phyloP scores from a whole-genome alignment of 2,888 invertebrate genomes.

The Seladonia tumulorum region DNA sequence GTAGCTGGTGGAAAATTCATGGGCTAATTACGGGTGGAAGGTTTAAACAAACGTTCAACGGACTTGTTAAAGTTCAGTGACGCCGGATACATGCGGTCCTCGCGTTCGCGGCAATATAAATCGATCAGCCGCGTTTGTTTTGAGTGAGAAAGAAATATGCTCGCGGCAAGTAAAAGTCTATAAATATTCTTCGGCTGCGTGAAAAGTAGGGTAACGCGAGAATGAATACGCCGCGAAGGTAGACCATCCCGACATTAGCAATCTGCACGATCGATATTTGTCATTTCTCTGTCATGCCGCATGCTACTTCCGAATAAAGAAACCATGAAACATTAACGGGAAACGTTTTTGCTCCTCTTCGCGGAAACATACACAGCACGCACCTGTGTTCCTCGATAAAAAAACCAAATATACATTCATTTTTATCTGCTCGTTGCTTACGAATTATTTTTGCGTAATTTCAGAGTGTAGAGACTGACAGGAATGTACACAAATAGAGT shows the following conservation, averaged over 20 bases:
- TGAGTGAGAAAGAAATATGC: constrained; percentile 33
- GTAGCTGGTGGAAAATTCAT: neutral
- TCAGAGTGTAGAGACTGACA: neutral
- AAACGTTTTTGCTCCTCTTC: neutral
- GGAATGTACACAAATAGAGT: neutral
- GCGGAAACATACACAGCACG: neutral
- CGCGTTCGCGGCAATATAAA: constrained; percentile 31
- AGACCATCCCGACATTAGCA: constrained; percentile 43
- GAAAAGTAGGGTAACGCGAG: constrained; percentile 63
- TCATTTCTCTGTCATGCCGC: constrained; percentile 28
- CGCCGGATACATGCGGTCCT: neutral
- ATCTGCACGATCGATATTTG: constrained; percentile 56
- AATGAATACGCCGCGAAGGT: constrained; percentile 51
- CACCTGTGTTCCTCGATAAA: neutral
- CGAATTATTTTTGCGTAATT: neutral
- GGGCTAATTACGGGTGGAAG: constrained; percentile 3
- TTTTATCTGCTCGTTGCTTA: neutral
- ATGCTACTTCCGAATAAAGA: constrained; percentile 33
- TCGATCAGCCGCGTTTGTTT: constrained; percentile 46
- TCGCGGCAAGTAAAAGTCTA: constrained; percentile 41
- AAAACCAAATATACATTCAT: neutral
- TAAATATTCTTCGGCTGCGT: constrained; percentile 58
- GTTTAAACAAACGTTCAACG: constrained; percentile 14
- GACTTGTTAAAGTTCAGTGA: constrained; percentile 15
- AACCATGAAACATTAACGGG: constrained; percentile 34